Conservation (phyloP, 1,140 invertebrate species). For the Ceratosolen solmsi region DNA sequence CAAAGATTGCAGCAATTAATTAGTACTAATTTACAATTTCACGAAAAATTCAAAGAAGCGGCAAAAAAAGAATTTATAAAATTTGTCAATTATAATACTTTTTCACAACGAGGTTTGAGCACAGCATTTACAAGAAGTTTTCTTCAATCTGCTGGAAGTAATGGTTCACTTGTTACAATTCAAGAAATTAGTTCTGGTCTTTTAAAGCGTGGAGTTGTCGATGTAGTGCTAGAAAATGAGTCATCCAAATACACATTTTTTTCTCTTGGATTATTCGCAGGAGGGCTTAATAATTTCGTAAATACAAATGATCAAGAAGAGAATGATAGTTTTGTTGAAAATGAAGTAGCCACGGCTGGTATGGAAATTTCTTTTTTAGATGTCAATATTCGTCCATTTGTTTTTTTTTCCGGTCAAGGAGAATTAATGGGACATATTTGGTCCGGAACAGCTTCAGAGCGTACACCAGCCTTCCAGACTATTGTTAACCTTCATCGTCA, state of each 20-base stretch:
- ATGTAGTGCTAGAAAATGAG: constrained; percentile 78
- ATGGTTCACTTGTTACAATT: constrained; percentile 82
- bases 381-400: constrained; percentile 85
- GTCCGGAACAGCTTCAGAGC: constrained; percentile 87
- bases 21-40: constrained; percentile 73
- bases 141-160: constrained; percentile 76
- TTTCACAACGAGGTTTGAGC: constrained; percentile 81
- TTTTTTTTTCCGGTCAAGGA: constrained; percentile 88
- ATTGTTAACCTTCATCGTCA: constrained; percentile 85
- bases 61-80: constrained; percentile 65
- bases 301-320: constrained; percentile 74
- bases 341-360: constrained; percentile 83
- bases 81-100: constrained; percentile 80
- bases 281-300: constrained; percentile 81
- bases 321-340: constrained; percentile 67
- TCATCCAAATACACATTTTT: constrained; percentile 74
- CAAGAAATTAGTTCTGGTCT: constrained; percentile 84
- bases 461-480: constrained; percentile 86
- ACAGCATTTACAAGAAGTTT: constrained; percentile 80
- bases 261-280: constrained; percentile 85
- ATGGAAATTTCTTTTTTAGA: constrained; percentile 88
- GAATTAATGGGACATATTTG: constrained; percentile 93
- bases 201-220: constrained; percentile 83
- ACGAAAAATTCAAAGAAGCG: constrained; percentile 66
- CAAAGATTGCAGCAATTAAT: constrained; percentile 78